phyloP scores from a whole-genome alignment of 2,888 invertebrate species.

The Ernsta delagoae region DNA sequence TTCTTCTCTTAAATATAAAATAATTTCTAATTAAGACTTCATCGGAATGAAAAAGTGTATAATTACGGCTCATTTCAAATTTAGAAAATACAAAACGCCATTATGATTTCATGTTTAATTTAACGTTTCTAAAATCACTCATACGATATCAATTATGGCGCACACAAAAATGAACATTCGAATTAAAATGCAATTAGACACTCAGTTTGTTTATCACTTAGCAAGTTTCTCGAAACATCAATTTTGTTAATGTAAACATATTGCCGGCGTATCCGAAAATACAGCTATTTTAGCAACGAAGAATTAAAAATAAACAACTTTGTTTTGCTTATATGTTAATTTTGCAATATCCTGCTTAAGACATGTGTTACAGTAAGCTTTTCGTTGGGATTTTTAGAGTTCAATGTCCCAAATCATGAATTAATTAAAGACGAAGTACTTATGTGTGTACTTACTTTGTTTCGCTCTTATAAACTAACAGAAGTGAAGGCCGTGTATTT shows the following conservation, averaged over 20 bases:
- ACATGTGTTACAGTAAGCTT: background rate
- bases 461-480: no score
- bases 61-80: background rate
- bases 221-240: conserved; percentile 10
- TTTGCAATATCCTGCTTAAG: background rate
- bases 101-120: background rate
- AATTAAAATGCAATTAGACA: conserved; percentile 12
- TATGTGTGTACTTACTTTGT: no score
- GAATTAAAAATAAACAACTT: conserved; percentile 8
- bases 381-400: background rate
- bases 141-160: background rate
- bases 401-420: background rate
- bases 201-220: conserved; percentile 6
- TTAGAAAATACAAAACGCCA: background rate
- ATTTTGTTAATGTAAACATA: background rate
- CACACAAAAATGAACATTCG: background rate
- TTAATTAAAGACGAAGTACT: no score
- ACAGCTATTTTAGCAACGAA: conserved; percentile 1
- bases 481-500: no score
- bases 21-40: conserved; percentile 2
- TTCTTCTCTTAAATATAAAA: background rate
- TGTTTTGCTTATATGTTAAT: background rate
- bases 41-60: background rate
- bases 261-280: background rate
- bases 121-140: background rate